These are phyloP conservation scores for Athene noctua DNA, from an alignment of 2,113 vertebrate genomes.

Conservation along the genomic window DNA sequence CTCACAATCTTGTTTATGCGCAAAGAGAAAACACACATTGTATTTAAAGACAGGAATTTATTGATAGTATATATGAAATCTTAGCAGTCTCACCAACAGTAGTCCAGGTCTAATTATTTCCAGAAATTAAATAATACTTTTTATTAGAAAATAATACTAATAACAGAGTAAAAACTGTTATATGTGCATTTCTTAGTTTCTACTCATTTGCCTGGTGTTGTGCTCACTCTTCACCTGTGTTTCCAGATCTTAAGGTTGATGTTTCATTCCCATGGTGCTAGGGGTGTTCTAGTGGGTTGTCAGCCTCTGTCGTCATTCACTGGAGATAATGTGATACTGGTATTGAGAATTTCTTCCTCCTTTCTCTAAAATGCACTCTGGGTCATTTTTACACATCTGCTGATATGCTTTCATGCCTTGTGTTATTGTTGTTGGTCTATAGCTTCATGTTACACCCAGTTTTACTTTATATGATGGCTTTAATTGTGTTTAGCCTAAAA, in stretches of 20 bases:
- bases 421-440: not conserved
- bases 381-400: not conserved
- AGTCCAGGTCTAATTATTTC: not conserved
- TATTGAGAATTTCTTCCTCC: not conserved
- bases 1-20: not conserved
- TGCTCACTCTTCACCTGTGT: not conserved
- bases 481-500: not conserved
- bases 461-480: not conserved
- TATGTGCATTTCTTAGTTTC: not conserved
- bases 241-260: not conserved
- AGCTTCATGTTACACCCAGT: not conserved
- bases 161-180: not conserved
- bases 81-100: not conserved
- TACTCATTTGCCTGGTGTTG: not conserved
- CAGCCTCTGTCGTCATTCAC: not conserved
- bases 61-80: not conserved
- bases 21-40: not conserved
- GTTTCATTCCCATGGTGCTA: not conserved
- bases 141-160: too few species aligned
- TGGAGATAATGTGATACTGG: not conserved
- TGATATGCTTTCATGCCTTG: not conserved
- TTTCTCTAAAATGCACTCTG: not conserved
- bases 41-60: not conserved
- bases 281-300: not conserved
- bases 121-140: not conserved